These are phyloP conservation scores for Typhlomys cinereus DNA, from an alignment of 2,113 vertebrate genomes.

Conservation along the genomic window DNA sequence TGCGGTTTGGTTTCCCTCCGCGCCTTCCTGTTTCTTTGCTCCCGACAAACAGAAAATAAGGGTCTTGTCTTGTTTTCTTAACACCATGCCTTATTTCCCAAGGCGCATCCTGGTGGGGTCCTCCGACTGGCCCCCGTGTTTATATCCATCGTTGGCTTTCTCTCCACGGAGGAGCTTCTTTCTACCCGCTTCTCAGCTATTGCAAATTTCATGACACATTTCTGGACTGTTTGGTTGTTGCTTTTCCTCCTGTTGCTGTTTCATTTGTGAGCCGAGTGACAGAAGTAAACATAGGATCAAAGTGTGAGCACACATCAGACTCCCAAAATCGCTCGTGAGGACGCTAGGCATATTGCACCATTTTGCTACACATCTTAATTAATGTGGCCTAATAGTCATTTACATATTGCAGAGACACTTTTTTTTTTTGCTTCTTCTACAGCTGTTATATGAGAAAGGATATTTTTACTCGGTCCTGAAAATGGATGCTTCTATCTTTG, in stretches of 20 bases:
- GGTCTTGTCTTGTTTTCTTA: constrained; percentile 15
- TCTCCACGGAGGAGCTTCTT: background rate
- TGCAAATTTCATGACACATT: constrained; percentile 59
- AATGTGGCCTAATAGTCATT: constrained; percentile 5
- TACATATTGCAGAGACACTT: background rate
- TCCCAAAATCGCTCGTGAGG: background rate
- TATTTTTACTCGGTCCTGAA: background rate
- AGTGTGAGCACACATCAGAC: constrained; percentile 41
- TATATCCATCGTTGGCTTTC: background rate
- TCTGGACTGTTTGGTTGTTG: constrained; percentile 52
- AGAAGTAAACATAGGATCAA: constrained; percentile 28
- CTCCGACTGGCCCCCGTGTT: background rate
- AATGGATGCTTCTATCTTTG: background rate
- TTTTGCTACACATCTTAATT: background rate
- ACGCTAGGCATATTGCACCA: background rate
- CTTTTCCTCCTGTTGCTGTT: constrained; percentile 1
- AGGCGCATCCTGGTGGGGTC: background rate
- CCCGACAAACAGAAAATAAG: constrained; percentile 37
- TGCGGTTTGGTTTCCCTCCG: background rate
- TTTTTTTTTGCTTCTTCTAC: background rate
- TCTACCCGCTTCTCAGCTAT: constrained; percentile 9
- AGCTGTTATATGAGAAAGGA: background rate
- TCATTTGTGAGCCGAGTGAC: constrained; percentile 45
- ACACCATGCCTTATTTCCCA: constrained; percentile 1
- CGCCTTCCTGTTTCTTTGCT: background rate